A percentile compares a stretch with the other conserved stretches of the same genome.
These are phyloP conservation scores for Lasioglossum zephyrum DNA, from an alignment of 2,888 invertebrate species.

Conservation along the genomic window DNA sequence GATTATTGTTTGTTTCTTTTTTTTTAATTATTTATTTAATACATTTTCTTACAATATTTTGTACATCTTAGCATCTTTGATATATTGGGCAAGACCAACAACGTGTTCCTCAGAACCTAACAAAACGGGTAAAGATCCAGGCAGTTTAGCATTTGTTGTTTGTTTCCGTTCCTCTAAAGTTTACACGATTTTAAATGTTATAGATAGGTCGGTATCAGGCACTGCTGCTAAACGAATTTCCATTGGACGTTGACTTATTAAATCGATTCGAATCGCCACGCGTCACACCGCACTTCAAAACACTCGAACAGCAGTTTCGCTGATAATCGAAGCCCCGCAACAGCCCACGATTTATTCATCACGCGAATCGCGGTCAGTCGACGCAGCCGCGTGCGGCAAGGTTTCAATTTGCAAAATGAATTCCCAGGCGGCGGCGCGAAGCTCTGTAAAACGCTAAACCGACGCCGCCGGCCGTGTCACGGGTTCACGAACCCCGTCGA, in stretches of 20 bases:
- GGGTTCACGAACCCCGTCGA: not conserved
- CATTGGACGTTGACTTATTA: not conserved
- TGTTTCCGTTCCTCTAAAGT: not conserved
- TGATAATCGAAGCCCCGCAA: constrained; percentile 1
- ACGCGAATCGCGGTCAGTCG: not conserved
- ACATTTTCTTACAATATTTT: too few relatives aligned
- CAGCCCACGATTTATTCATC: constrained; percentile 15
- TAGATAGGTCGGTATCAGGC: not conserved
- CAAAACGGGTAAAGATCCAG: too few relatives aligned
- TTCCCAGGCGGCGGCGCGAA: not conserved
- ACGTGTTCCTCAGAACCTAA: too few relatives aligned
- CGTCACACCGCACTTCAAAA: not conserved
- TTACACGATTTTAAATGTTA: not conserved
- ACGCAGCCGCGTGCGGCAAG: not conserved
- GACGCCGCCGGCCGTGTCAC: not conserved
- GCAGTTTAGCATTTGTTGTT: too few relatives aligned
- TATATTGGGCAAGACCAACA: too few relatives aligned
- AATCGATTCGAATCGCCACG: not conserved
- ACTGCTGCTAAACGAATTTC: not conserved
- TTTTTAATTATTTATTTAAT: too few relatives aligned
- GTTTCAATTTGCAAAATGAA: constrained; percentile 28
- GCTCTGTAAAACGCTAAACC: not conserved
- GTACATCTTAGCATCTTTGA: too few relatives aligned
- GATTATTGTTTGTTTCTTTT: not conserved
- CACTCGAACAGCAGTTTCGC: not conserved